Conservation (phyloP, 2,113 vertebrate species). For the Copsychus sechellarum region DNA sequence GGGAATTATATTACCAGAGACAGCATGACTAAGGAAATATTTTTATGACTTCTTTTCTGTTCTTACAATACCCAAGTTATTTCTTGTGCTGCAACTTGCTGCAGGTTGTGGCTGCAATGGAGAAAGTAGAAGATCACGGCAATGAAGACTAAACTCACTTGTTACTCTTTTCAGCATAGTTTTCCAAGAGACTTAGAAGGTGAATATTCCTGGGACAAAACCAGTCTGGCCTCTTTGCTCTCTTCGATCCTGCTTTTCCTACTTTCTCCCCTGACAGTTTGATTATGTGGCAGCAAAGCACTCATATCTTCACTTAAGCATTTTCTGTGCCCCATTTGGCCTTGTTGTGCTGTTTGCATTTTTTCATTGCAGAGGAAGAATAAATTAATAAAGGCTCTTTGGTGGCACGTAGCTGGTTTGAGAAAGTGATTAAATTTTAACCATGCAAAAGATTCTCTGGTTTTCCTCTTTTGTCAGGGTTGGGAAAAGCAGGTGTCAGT, state of each 20-base stretch:
- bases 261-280: not conserved
- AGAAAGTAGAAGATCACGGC: not conserved
- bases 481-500: not conserved
- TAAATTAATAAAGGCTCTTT: not conserved
- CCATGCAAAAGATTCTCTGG: not conserved
- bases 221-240: not conserved
- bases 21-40: constrained; percentile 39
- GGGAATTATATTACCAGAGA: constrained; percentile 10
- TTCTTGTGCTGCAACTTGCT: not conserved
- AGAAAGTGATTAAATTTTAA: not conserved
- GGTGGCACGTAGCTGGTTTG: not conserved
- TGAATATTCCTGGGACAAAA: not conserved
- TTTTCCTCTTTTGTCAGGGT: not conserved
- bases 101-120: not conserved
- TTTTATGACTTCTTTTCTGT: constrained; percentile 21
- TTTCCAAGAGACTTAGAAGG: not conserved
- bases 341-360: not conserved
- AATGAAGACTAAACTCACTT: not conserved
- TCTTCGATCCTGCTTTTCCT: not conserved
- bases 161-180: not conserved
- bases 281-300: not conserved
- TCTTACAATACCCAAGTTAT: not conserved
- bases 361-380: not conserved
- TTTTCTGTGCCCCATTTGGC: not conserved
- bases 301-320: accelerated